Evolutionary conservation across 2,888 invertebrate species (phyloP).

Genomic region (Microplitis manilae): DNA sequence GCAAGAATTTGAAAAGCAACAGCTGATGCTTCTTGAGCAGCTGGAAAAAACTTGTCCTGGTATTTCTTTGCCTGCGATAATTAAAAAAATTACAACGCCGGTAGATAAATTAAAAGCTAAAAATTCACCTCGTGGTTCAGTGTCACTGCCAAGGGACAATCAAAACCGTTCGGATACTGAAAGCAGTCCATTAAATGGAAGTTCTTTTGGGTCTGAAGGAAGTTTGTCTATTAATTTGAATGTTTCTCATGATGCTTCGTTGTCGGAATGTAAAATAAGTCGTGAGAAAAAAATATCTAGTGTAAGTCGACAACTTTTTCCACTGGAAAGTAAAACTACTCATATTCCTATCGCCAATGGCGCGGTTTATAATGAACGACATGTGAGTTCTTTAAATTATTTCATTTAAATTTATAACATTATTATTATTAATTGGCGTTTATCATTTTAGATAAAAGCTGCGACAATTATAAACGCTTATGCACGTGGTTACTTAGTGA

Average conservation of each 20-base stretch:
- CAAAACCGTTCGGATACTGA: slow-evolving; percentile 15
- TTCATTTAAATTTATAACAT: slow-evolving; percentile 5
- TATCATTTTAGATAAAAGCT: slow-evolving; percentile 72
- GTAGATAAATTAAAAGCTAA: neutral
- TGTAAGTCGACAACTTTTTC: slow-evolving; percentile 64
- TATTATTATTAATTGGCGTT: slow-evolving; percentile 28
- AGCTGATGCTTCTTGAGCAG: slow-evolving; percentile 74
- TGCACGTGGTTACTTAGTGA: slow-evolving; percentile 84
- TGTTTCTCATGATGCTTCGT: neutral
- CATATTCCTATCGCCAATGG: slow-evolving; percentile 59
- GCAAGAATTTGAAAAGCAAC: slow-evolving; percentile 79
- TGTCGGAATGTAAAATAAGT: slow-evolving; percentile 15
- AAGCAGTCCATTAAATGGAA: slow-evolving; percentile 26
- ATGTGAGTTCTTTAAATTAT: slow-evolving; percentile 57
- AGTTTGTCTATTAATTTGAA: slow-evolving; percentile 29
- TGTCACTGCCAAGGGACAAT: slow-evolving; percentile 21
- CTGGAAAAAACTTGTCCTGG: slow-evolving; percentile 69
- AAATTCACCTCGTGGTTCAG: slow-evolving; percentile 12
- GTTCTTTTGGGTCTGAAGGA: slow-evolving; percentile 37
- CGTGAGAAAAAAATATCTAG: slow-evolving; percentile 41
- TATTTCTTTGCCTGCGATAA: slow-evolving; percentile 51
- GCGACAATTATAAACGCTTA: slow-evolving; percentile 80
- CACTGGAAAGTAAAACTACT: slow-evolving; percentile 57
- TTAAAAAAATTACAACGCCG: slow-evolving; percentile 46
- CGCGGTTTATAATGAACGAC: slow-evolving; percentile 58